Conservation (phyloP, 2,113 vertebrate species). For the Eidolon helvum region DNA sequence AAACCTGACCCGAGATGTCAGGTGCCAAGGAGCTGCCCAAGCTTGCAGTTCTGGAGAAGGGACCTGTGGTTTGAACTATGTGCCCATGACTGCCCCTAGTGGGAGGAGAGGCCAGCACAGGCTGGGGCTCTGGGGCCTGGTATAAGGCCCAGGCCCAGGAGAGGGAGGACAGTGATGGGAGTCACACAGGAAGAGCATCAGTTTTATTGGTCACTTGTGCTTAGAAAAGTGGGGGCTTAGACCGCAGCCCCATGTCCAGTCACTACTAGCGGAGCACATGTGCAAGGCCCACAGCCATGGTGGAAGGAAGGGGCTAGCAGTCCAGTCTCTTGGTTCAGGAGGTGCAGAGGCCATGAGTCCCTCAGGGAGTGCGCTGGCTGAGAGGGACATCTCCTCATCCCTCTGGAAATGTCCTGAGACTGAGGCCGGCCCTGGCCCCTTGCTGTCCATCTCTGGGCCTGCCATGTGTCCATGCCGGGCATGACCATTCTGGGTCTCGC, state of each 20-base stretch:
- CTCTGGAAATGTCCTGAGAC: constrained; percentile 40
- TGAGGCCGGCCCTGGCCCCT: background rate
- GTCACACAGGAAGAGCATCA: background rate
- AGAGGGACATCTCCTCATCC: background rate
- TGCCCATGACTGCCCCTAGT: background rate
- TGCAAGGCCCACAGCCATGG: background rate
- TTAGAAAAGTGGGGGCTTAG: constrained; percentile 43
- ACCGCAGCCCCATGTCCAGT: background rate
- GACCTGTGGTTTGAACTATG: background rate
- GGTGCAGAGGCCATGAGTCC: background rate
- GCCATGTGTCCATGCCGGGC: background rate
- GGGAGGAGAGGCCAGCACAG: background rate
- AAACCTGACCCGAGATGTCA: background rate
- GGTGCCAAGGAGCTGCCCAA: background rate
- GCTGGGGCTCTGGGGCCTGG: background rate
- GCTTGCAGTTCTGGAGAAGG: background rate
- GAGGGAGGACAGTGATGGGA: background rate
- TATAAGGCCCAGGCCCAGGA: background rate
- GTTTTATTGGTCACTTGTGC: constrained; percentile 44
- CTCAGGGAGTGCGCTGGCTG: background rate
- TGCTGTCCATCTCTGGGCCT: background rate
- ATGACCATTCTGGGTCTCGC: background rate
- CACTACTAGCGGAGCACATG: background rate
- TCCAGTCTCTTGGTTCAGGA: background rate
- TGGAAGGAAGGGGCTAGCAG: background rate